Evolutionary conservation across 1,140 invertebrate species (phyloP), one percentile per base, ranked within the genome.

Genomic region (Drosophila nigrodunni): DNA sequence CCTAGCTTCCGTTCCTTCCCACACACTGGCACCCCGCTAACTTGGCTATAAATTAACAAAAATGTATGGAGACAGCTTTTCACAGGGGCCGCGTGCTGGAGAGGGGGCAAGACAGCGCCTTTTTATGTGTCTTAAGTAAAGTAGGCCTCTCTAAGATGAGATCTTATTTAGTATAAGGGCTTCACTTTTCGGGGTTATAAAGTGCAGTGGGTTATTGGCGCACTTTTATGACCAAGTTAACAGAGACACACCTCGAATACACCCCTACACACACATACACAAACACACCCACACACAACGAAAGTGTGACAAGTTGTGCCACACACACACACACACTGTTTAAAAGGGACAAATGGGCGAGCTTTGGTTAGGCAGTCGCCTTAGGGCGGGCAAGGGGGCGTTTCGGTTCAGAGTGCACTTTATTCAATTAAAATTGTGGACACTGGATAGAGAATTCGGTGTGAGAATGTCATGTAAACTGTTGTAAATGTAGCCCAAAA

Each of bases 1-100:
- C 55, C 69, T 11, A n/a, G 54, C 46, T 11, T 37, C 37, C 4
- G 2, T 37, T 18, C 8, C 46, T 46, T 15, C 61, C 34, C 7
- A 10, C 8, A 10, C 11, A 46, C 57, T 39, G 43, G 37, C 34
- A 10, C 25, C n/a, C 10, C 41, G n/a, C 78, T 67, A 61, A 75
- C 82, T 80, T 88, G 77, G 83, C 85, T 67, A 88, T 88, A 88
- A 88, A 88, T 88, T 88, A 88, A 83, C 83, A 88, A 77, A 88
- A 88, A 89, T 89, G 85, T 80, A 89, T 83, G 83, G 71, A 64
- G 55, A 39, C 8, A 9, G 52, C 41, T 43, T 41, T 41, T 11
- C 3, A 30, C 13, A 18, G 30, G 41, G 13, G 18, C 1, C 3
- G 5, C 3, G 8, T 4, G n/a, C 9, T n/a, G 47, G 57, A 21